A percentile compares a stretch with the other conserved stretches of the same genome.
phyloP scores from a whole-genome alignment of 2,113 vertebrate species.

The Laterallus jamaicensis region DNA sequence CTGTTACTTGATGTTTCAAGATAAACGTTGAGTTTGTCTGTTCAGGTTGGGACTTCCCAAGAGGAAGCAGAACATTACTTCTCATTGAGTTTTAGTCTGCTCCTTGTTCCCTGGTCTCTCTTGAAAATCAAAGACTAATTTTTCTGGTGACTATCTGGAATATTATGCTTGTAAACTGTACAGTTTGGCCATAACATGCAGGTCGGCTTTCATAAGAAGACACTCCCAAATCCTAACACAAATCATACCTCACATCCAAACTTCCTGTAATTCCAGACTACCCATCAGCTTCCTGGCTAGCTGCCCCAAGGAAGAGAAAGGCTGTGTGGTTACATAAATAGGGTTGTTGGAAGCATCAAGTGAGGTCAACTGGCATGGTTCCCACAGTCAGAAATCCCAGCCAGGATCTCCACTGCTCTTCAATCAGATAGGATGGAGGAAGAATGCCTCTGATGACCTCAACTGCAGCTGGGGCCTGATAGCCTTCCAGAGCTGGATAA shows the following conservation, averaged over 20 bases:
- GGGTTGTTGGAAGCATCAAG: not conserved
- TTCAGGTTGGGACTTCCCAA: not conserved
- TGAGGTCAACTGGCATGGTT: not conserved
- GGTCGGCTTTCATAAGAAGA: not conserved
- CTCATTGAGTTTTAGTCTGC: not conserved
- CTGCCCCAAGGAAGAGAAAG: not conserved
- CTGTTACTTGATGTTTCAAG: not conserved
- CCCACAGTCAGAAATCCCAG: not conserved
- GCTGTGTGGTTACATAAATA: not conserved
- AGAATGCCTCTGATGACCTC: conserved; percentile 10
- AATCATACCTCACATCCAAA: not conserved
- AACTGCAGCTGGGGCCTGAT: not conserved
- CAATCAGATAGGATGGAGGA: not conserved
- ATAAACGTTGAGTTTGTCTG: not conserved
- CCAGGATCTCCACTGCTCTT: conserved; percentile 15
- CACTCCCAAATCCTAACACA: not conserved
- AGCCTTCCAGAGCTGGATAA: conserved; percentile 12
- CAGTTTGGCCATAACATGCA: not conserved
- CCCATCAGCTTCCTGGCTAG: not conserved
- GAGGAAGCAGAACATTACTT: not conserved
- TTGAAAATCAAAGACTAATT: not conserved
- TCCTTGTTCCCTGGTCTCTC: not conserved
- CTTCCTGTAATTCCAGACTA: conserved; percentile 28
- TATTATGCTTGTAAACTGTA: not conserved
- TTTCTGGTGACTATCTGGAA: not conserved